Percentiles rank a stretch among this genome's conserved stretches.
phyloP scores from a whole-genome alignment of 2,888 invertebrate species.

The Aspidiotus rigidus region DNA sequence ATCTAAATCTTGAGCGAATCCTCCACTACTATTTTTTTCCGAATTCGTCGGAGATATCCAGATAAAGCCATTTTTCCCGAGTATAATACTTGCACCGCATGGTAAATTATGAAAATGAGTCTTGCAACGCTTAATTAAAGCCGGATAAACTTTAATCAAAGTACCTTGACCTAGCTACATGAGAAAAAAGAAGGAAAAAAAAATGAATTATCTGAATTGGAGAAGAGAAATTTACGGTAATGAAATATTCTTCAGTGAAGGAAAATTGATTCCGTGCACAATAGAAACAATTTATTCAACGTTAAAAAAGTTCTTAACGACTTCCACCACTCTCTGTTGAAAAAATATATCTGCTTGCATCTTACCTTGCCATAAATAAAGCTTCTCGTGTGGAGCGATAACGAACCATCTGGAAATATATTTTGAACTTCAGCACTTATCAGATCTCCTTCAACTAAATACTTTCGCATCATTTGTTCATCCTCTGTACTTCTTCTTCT shows the following conservation, averaged over 20 bases:
- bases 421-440: conserved; percentile 97
- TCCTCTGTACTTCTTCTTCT: conserved; percentile 87
- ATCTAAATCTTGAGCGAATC: conserved; percentile 67
- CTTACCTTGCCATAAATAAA: conserved; percentile 89
- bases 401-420: conserved; percentile 71
- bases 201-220: neutral
- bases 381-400: conserved; percentile 90
- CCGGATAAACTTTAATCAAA: conserved; percentile 81
- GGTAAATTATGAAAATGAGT: conserved; percentile 91
- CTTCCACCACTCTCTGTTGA: neutral
- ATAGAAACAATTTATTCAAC: neutral
- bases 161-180: conserved; percentile 73
- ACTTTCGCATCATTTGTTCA: conserved; percentile 94
- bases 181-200: neutral
- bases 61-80: conserved; percentile 93
- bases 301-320: neutral
- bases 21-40: conserved; percentile 56
- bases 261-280: neutral
- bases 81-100: conserved; percentile 81
- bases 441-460: conserved; percentile 83
- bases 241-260: too few species aligned
- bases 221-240: neutral
- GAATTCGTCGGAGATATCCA: conserved; percentile 70
- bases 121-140: conserved; percentile 82
- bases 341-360: neutral